Evolutionary conservation across 2,888 invertebrate species (phyloP), one percentile per base, ranked within the genome.

Genomic region (Empis livida): DNA sequence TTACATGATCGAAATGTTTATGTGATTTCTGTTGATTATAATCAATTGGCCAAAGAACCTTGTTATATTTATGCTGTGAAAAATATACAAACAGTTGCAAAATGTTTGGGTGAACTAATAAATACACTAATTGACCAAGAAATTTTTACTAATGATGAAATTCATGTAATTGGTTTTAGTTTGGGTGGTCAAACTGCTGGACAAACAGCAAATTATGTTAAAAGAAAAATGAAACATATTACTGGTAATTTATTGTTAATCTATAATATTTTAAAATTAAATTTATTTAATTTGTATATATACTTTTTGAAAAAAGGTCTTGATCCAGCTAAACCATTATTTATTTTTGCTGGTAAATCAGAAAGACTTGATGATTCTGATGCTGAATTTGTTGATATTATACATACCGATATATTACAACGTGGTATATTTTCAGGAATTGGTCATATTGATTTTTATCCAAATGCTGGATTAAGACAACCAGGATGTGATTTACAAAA

Each of bases 301-400:
- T 35, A 14, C 27, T 39, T 23, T 30, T 39, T 17, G 4, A 54
- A n/a, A n/a, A n/a, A n/a, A 79, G 81, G 75, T 3, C 59, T 82
- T n/a, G 82, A 82, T 59, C 80, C 82, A 1, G 82, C 82, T 0
- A 64, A 78, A 56, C 82, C 82, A 0, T 56, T 80, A 9, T 82
- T 80, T 53, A 74, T 73, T 1, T 70, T 73, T 0, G 63, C 62
- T 1, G 67, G 73, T 43, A 47, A 56, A 1, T 61, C 63, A 0
- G 70, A 65, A 37, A 76, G 76, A 55, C 54, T 81, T 23, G 78
- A 79, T 57, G 54, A 65, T 1, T 59, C 59, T 1, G 80, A 82
- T 57, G 82, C 78, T 0, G 67, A 71, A 1, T 78, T 76, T 54
- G 79, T 82, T 1, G 80, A 82, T 56, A 72, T 78, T 1, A 70